A percentile compares a stretch with the other conserved stretches of the same genome.
phyloP scores from a whole-genome alignment of 2,888 invertebrate species.

The Thyatira batis region DNA sequence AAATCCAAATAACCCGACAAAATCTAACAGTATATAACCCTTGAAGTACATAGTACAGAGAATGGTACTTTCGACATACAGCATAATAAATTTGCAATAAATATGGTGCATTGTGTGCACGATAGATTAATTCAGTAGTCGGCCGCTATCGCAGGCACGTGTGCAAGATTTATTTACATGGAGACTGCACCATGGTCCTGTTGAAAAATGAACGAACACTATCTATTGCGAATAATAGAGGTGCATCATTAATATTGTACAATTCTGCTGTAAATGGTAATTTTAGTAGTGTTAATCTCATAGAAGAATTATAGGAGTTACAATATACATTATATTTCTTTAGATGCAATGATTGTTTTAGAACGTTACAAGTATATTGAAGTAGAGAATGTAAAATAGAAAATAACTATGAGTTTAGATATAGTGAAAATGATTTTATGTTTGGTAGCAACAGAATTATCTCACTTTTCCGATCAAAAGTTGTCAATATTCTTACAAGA shows the following conservation, averaged over 20 bases:
- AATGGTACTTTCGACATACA: background rate
- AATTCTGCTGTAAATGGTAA: background rate
- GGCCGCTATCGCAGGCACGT: slow-evolving; percentile 42
- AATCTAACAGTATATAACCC: background rate
- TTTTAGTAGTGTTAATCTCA: background rate
- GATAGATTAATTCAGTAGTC: slow-evolving; percentile 49
- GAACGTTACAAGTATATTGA: too few species aligned
- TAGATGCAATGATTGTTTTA: too few species aligned
- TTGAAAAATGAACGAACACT: background rate
- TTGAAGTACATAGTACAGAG: background rate
- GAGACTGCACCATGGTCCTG: slow-evolving; percentile 15
- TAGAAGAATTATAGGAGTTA: too few species aligned
- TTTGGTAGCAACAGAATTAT: too few species aligned
- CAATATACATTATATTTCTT: too few species aligned
- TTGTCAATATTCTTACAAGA: too few species aligned
- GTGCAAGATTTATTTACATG: slow-evolving; percentile 43
- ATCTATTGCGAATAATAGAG: background rate
- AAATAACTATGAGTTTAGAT: too few species aligned
- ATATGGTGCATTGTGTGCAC: slow-evolving; percentile 41
- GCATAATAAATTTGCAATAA: slow-evolving; percentile 14
- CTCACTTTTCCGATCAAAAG: too few species aligned
- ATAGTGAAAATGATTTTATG: too few species aligned
- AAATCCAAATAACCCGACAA: background rate
- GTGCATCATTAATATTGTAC: background rate
- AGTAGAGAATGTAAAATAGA: too few species aligned